Conservation (phyloP, 2,797 vertebrate species). For the Thamnophis elegans region DNA sequence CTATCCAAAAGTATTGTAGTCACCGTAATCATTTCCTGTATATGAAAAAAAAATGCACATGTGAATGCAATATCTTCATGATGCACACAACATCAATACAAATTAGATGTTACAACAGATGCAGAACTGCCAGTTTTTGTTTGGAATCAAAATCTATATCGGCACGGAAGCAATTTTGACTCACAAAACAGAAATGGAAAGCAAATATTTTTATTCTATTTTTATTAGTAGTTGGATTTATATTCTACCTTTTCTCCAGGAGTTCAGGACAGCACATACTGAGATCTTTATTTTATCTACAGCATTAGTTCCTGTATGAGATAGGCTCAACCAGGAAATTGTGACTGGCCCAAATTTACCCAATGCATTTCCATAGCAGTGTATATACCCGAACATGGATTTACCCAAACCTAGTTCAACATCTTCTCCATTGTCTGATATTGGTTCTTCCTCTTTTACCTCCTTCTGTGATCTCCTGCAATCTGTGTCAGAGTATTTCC, state of each 20-base stretch:
- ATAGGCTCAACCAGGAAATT: background rate
- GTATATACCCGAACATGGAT: background rate
- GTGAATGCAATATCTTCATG: background rate
- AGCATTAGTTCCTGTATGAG: background rate
- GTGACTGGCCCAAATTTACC: background rate
- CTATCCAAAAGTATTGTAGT: background rate
- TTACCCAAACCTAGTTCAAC: background rate
- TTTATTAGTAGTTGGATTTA: background rate
- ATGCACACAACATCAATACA: background rate
- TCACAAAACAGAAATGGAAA: background rate
- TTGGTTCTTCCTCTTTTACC: background rate
- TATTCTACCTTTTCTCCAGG: background rate
- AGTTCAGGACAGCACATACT: background rate
- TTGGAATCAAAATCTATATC: background rate
- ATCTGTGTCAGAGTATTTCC: background rate
- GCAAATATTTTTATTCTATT: background rate
- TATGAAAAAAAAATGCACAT: background rate
- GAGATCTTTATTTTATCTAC: background rate
- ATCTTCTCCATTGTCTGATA: background rate
- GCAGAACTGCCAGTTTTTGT: background rate
- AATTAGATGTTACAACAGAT: background rate
- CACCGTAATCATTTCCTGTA: conserved; percentile 23
- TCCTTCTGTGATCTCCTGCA: background rate
- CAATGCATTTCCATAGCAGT: background rate
- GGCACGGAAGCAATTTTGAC: background rate